Conservation (phyloP, 2,113 vertebrate species). For the Phocoena phocoena region DNA sequence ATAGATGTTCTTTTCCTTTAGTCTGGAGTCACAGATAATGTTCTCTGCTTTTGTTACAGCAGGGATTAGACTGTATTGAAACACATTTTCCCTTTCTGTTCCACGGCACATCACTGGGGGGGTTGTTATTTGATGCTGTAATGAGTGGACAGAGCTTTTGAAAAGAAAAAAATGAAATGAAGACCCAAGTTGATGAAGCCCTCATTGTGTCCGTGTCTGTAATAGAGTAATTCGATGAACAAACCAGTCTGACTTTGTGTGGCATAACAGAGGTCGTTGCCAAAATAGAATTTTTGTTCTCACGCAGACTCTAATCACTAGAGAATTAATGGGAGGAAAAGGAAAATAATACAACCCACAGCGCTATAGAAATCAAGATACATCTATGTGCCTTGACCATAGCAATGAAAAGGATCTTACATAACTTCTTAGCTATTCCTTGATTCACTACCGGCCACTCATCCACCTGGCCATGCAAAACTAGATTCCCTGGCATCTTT, state of each 20-base stretch:
- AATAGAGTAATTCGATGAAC: constrained; percentile 33
- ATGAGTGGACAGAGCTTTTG: constrained; percentile 8
- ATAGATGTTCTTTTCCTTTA: not conserved
- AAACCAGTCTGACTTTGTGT: not conserved
- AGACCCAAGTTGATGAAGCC: not conserved
- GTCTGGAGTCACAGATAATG: not conserved
- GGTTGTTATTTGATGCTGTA: not conserved
- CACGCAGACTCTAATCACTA: not conserved
- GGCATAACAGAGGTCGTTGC: not conserved
- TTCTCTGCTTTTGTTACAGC: constrained; percentile 27
- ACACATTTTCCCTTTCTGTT: not conserved
- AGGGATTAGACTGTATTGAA: constrained; percentile 25
- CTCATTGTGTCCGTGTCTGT: not conserved
- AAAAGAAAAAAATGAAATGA: constrained; percentile 48
- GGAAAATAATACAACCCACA: not conserved
- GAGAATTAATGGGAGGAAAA: not conserved
- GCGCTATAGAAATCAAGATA: not conserved
- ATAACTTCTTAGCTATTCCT: not conserved
- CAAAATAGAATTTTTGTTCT: constrained; percentile 44
- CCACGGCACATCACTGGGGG: not conserved
- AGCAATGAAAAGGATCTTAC: not conserved
- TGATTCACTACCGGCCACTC: not conserved
- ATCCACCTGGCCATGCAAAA: not conserved
- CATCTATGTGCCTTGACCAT: not conserved
- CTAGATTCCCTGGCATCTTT: not conserved